These are phyloP conservation scores for Odontamblyopus lacepedii DNA, from an alignment of 2,797 vertebrate species.

Conservation along the genomic window DNA sequence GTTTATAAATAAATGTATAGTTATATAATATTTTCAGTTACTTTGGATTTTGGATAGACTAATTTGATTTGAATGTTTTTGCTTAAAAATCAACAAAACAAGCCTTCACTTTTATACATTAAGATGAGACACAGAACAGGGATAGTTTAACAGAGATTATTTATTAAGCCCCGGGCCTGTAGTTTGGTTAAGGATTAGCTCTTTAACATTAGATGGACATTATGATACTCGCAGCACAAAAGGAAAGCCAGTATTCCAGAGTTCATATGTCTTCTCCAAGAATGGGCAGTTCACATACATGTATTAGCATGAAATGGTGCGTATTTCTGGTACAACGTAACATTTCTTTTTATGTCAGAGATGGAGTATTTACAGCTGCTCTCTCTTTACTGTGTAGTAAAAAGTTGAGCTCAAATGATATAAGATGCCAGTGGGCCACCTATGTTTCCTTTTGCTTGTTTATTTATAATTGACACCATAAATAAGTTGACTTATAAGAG, in stretches of 20 bases:
- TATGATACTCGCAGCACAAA: conserved; percentile 28
- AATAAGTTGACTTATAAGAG: conserved; percentile 18
- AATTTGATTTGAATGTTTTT: not conserved
- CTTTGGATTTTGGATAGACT: not conserved
- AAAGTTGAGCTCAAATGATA: conserved; percentile 17
- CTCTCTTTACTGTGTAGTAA: conserved; percentile 5
- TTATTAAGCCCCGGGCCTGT: conserved; percentile 21
- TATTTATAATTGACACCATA: conserved; percentile 32
- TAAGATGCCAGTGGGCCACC: conserved; percentile 55
- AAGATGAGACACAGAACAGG: conserved; percentile 5
- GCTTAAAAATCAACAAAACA: not conserved
- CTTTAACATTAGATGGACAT: conserved; percentile 15
- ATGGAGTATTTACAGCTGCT: conserved; percentile 14
- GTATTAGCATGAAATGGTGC: conserved; percentile 6
- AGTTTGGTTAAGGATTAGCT: conserved; percentile 27
- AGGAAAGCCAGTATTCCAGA: conserved; percentile 38
- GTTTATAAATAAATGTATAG: not conserved
- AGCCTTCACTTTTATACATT: not conserved
- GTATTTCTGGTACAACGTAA: conserved; percentile 5
- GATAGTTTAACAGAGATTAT: conserved; percentile 8
- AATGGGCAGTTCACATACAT: not conserved
- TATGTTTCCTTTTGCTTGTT: conserved; percentile 29
- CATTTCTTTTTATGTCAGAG: conserved; percentile 23
- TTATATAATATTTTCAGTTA: not conserved
- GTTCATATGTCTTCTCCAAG: conserved; percentile 23